A percentile compares a stretch with the other conserved stretches of the same genome.
Evolutionary conservation across 2,888 invertebrate genomes (phyloP).

Genomic region (Archips crataeganus): DNA sequence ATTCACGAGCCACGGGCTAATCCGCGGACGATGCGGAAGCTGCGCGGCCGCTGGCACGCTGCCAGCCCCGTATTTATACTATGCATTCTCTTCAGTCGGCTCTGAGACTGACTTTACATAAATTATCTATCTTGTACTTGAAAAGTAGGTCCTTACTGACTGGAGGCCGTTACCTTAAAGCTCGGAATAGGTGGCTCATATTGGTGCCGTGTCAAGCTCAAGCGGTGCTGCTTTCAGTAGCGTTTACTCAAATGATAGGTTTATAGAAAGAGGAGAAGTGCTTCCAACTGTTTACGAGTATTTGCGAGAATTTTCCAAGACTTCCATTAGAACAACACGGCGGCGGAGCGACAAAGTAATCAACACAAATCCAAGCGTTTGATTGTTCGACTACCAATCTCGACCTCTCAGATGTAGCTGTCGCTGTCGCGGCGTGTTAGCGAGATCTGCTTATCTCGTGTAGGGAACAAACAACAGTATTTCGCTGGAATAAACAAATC

Average conservation of each 20-base stretch:
- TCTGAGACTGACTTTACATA: not conserved
- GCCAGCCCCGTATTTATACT: slow-evolving; percentile 16
- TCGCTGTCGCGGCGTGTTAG: not conserved
- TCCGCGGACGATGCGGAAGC: slow-evolving; percentile 15
- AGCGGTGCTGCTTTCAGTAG: not conserved
- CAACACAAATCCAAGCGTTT: not conserved
- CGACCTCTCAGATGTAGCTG: not conserved
- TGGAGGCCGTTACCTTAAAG: not conserved
- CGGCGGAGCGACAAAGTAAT: not conserved
- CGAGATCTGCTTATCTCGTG: not conserved
- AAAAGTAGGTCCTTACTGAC: not conserved
- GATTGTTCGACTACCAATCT: not conserved
- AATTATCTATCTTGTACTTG: not conserved
- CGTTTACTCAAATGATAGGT: not conserved
- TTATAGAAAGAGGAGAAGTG: not conserved
- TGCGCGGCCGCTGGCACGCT: not conserved
- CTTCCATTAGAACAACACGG: not conserved
- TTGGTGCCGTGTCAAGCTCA: too few species aligned
- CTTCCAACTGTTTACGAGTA: not conserved
- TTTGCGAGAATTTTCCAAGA: not conserved
- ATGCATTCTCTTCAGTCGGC: slow-evolving; percentile 4
- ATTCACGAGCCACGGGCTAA: slow-evolving; percentile 3
- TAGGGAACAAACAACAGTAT: not conserved
- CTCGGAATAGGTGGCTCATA: not conserved
- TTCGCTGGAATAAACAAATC: not conserved